Evolutionary conservation across 2,888 invertebrate genomes (phyloP), one percentile per base, ranked within the genome.

Genomic region (Temnothorax unifasciatus): DNA sequence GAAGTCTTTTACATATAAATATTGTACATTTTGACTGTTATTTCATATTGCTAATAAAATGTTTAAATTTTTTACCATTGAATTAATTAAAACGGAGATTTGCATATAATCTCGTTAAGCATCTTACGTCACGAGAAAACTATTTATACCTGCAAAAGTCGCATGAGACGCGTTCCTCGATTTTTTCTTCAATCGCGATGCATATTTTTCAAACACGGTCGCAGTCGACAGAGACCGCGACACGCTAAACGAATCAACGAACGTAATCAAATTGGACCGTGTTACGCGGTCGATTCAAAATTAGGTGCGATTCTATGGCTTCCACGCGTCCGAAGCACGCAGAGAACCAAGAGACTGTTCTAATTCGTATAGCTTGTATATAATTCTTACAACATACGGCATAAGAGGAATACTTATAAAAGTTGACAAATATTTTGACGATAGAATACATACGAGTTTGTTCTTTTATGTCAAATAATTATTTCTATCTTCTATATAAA

Each of bases 241-340:
- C 8, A 68, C 29, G 77, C 15, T 77, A 77, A 69, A 57, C 44
- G 71, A 77, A 57, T 77, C 54, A 69, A n/a, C 29, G 41, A 15
- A 11, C 29, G 29, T 77, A 77, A 77, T 77, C 29, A 71, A 77
- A 77, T 77, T 69, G 71, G 29, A 44, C 41, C 21, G 41, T 69
- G 29, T 77, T 77, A 69, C 54, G 52, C 15, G 29, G 8, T n/a
- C 52, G 18, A 47, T 41, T 54, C 15, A 41, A n/a, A 44, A 77
- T 69, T 71, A 71, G 18, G 11, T 64, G 15, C 25, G 38, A 64
- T 69, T 21, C 8, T 69, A 54, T 29, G 77, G 69, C 77, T 77
- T 77, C 76, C 50, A 34, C 29, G n/a, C 15, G 3, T 25, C n/a
- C 9, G 15, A 8, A 41, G 21, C n/a, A 38, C 9, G 8, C 0